Base-by-base conservation (phyloP, 2,113 vertebrate species). In the Stigmatopora nigra region DNA sequence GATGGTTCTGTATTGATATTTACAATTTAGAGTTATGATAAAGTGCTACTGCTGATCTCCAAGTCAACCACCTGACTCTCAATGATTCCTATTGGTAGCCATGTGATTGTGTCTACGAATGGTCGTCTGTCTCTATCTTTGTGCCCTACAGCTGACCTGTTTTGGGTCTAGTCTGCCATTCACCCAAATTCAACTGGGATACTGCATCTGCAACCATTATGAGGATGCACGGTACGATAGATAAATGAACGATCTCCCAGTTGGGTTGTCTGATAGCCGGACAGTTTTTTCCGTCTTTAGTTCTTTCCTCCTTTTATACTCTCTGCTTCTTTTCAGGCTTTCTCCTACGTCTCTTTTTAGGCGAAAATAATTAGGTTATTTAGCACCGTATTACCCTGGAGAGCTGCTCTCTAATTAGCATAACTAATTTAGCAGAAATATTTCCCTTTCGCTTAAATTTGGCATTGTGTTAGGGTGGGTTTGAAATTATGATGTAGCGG, bases 401-500 rank as follows among this genome's bases (percentile, higher is more conserved):
- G 88, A 89, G 72, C 77, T 78, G 82, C 79, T 73, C 84, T 86
- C 88, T 88, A 90, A 91, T 91, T 90, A 90, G 85, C 89, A 91
- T 89, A 86, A 89, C 87, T 89, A 92, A 91, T 91, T 91, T 89
- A 91, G 89, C 86, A 85, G 87, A 91, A 90, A 88, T 88, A 86
- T 88, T 88, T 87, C 70, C 71, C 83, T 84, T 87, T 88, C 80
- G 76, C 76, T 80, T 81, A 82, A 87, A 87, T 88, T 77, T 82
- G 80, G 72, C 55, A 76, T 78, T 75, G 78, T 76, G 65, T 44
- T 56, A 51, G 71, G 67, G 63, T 63, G 69, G 58, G 49, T 65
- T 63, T 71, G 72, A 80, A 87, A 87, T 86, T 78, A 85, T 87
- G 84, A 85, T 86, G 81, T 86, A 71, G 84, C 79, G 81, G 75